phyloP scores from a whole-genome alignment of 2,797 vertebrate genomes.

The Neopelma chrysocephalum region DNA sequence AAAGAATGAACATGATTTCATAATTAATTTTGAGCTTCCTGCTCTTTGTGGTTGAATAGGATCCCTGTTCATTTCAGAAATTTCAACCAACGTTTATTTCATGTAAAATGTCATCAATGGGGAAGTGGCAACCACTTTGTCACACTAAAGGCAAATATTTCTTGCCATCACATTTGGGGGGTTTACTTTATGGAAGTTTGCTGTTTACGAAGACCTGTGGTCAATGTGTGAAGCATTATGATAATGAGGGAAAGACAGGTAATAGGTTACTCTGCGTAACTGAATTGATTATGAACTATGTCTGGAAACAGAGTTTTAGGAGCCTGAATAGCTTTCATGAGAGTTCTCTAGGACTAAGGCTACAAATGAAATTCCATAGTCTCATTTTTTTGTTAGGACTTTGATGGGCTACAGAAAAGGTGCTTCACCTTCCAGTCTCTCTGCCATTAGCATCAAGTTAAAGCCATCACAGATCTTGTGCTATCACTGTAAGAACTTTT shows the following conservation, averaged over 20 bases:
- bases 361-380: background rate
- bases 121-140: background rate
- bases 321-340: background rate
- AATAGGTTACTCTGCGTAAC: background rate
- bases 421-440: background rate
- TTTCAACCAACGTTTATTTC: background rate
- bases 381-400: background rate
- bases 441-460: background rate
- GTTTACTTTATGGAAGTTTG: background rate
- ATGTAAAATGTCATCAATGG: background rate
- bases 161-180: background rate
- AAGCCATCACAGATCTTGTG: background rate
- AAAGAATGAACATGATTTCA: background rate
- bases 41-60: background rate
- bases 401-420: background rate
- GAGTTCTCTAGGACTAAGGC: background rate
- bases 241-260: background rate
- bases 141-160: background rate
- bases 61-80: background rate
- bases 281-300: background rate
- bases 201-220: background rate
- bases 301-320: background rate
- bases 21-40: background rate
- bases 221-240: background rate
- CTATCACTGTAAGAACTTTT: background rate